Evolutionary conservation across 2,113 vertebrate species (phyloP), one percentile per base, ranked within the genome.

Genomic region (Epinephelus lanceolatus): DNA sequence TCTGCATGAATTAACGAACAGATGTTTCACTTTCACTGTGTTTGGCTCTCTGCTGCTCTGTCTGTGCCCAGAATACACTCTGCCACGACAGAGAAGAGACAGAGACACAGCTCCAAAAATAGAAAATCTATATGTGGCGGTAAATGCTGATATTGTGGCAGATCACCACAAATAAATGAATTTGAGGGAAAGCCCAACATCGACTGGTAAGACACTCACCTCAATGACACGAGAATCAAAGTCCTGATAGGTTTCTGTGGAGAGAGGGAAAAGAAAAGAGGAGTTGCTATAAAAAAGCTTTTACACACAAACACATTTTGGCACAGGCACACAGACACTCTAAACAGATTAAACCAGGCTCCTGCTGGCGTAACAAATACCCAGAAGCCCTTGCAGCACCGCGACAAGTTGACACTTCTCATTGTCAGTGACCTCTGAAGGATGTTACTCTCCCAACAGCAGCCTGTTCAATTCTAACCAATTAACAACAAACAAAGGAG

Each of bases 141-240:
- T 45, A 8, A 45, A 45, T 3, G 42, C 42, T 45, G 42, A 45
- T 45, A 45, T 45, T 2, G 42, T 45, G 11, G 42, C 42, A 10
- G 42, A 10, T 11, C 9, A 8, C 3, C 11, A 45, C 11, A 12
- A 45, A 45, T 45, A 45, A 12, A 45, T 45, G 2, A 10, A 45
- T 45, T 9, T 12, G 9, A 10, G 42, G 42, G 9, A 45, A 45
- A 12, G 9, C 14, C 18, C 27, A 61, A 11, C 57, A 11, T 12
- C 1, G 15, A 18, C 17, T n/a, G 33, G 57, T 59, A 11, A 67
- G 88, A 45, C 2, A 67, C 97, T 95, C 94, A 99, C 98, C 97
- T 99, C 97, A 69, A 99, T 96, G 86, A 99, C 91, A 62, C 97
- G 95, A 4, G 97, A 88, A 84, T 99, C 97, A 92, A 99, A 99